Base-by-base conservation (phyloP, 2,797 vertebrate species). In the Sebastes kiyomatsui region DNA sequence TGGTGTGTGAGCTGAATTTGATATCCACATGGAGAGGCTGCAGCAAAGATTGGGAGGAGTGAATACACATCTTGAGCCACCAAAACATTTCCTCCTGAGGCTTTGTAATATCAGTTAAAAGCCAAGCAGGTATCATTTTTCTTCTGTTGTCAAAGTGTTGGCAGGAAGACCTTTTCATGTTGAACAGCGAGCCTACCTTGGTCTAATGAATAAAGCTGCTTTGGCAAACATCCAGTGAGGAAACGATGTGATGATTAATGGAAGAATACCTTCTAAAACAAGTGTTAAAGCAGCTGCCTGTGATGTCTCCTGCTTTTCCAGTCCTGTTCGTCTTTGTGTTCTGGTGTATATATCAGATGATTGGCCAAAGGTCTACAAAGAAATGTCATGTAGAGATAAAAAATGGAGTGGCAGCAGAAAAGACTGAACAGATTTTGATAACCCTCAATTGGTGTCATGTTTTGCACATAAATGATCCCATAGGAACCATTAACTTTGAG, bases 1-100 rank as follows among this genome's bases (percentile, higher is more conserved):
- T 70, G 7, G 35, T 80, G 66, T 85, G 84, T 88, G 78, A 91
- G 81, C 82, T 88, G 87, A 89, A 88, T 91, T 46, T 49, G 23
- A 85, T 42, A 78, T 84, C 56, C 42, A 22, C 33, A 66, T 22
- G 38, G 70, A 80, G 30, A 70, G 27, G 49, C 73, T 84, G 79
- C 87, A 77, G 74, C 74, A 82, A 20, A 30, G 71, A 64, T 7
- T 3, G 52, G 75, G 58, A 74, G 68, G 49, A 67, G 20, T n/a
- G 14, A 71, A 38, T 20, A 2, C 23, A 25, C n/a, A 27, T 62
- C 61, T 67, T 67, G 20, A 77, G 14, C 55, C 54, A 70, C 18
- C 13, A 3, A 12, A 74, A 65, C 27, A 18, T 25, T 30, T 80
- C 65, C 33, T 68, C 67, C 30, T 54, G 32, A 70, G 42, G 52